These are phyloP conservation scores for Leuciscus waleckii DNA, from an alignment of 2,797 vertebrate species.

Conservation along the genomic window DNA sequence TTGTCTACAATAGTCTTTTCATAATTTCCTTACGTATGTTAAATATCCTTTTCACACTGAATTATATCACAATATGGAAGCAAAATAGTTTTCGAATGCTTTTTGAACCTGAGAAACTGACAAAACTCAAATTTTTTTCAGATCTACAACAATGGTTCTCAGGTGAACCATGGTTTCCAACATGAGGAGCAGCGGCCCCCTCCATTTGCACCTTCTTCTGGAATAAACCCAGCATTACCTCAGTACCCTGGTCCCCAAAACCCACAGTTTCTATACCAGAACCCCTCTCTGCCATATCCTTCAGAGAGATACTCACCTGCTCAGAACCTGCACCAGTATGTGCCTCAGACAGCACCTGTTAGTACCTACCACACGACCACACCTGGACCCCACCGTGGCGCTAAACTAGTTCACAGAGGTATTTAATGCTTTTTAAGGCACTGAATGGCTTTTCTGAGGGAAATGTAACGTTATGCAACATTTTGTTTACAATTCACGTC, in stretches of 20 bases:
- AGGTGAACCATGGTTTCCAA: constrained; percentile 71
- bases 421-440: constrained; percentile 3
- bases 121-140: constrained; percentile 19
- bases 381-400: background rate
- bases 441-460: background rate
- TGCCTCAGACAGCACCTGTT: constrained; percentile 49
- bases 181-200: constrained; percentile 59
- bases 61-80: background rate
- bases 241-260: constrained; percentile 17
- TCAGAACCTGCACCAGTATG: constrained; percentile 17
- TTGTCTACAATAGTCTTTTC: background rate
- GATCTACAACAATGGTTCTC: constrained; percentile 41
- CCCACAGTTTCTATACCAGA: background rate
- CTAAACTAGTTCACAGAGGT: constrained; percentile 62
- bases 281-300: background rate
- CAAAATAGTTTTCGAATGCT: background rate
- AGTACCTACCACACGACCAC: constrained; percentile 61
- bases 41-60: background rate
- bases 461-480: background rate
- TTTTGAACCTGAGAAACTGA: background rate
- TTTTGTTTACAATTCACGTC: no score
- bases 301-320: constrained; percentile 15
- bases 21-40: background rate
- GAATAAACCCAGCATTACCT: constrained; percentile 43
- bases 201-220: constrained; percentile 10